Percentiles rank a stretch among this genome's conserved stretches.
Evolutionary conservation across 2,888 invertebrate genomes (phyloP).

Genomic region (Chrysolina oricalcia): DNA sequence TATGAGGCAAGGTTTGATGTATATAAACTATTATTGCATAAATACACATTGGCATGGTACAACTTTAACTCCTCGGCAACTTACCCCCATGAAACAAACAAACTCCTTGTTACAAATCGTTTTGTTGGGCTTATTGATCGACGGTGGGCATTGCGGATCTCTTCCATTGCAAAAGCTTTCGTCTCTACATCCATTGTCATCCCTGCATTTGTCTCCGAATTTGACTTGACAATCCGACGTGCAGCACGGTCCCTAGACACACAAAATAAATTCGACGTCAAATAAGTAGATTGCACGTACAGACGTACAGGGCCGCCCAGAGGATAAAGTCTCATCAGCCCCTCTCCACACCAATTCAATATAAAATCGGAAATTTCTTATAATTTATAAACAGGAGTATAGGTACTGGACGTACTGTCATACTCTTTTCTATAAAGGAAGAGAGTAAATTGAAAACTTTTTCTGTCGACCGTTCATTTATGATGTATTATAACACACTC

Average conservation of each 20-base stretch:
- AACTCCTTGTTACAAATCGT: slow-evolving; percentile 98
- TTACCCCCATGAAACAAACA: slow-evolving; percentile 96
- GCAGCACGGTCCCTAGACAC: slow-evolving; percentile 92
- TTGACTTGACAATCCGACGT: slow-evolving; percentile 88
- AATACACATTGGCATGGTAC: background rate
- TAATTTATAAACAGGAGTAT: too few relatives aligned
- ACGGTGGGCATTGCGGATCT: slow-evolving; percentile 92
- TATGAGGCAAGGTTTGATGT: too few relatives aligned
- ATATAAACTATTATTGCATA: too few relatives aligned
- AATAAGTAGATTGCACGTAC: slow-evolving; percentile 7
- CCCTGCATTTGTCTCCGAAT: slow-evolving; percentile 91
- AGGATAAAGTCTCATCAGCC: too few relatives aligned
- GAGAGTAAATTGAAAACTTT: too few relatives aligned
- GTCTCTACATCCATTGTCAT: slow-evolving; percentile 94
- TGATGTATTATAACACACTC: too few relatives aligned
- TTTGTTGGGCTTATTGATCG: slow-evolving; percentile 93
- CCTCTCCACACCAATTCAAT: too few relatives aligned
- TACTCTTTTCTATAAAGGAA: too few relatives aligned
- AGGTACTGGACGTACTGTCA: too few relatives aligned
- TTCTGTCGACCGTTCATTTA: too few relatives aligned
- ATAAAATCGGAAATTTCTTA: too few relatives aligned
- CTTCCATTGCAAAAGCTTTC: slow-evolving; percentile 93
- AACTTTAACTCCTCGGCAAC: slow-evolving; percentile 64
- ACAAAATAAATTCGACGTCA: slow-evolving; percentile 41
- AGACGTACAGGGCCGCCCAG: too few relatives aligned